phyloP scores from a whole-genome alignment of 2,888 invertebrate genomes.

The Morpho achilles region DNA sequence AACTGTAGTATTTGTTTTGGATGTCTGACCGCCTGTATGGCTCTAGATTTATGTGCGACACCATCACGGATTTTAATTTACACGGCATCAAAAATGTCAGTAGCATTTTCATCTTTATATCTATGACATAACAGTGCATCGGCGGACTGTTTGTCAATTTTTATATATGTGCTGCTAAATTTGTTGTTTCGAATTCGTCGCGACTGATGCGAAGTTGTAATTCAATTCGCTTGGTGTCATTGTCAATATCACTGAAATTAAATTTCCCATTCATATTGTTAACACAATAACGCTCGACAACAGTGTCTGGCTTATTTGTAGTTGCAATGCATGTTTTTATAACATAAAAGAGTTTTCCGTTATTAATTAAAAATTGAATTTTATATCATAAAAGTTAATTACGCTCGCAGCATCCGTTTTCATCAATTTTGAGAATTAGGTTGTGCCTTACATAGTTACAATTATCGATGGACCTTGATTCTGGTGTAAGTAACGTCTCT shows the following conservation, averaged over 20 bases:
- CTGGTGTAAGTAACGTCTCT: too few species aligned
- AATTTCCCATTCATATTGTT: constrained; percentile 15
- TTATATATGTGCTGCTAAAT: constrained; percentile 12
- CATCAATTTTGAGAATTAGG: too few species aligned
- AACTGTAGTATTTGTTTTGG: constrained; percentile 68
- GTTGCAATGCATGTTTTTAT: neutral
- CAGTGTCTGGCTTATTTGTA: neutral
- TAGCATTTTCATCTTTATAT: constrained; percentile 10
- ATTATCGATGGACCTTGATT: too few species aligned
- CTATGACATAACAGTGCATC: neutral
- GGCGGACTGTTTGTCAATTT: neutral
- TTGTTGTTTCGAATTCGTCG: constrained; percentile 23
- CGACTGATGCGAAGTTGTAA: constrained; percentile 23
- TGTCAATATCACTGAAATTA: constrained; percentile 20
- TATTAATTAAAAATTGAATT: too few species aligned
- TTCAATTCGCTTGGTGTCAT: constrained; percentile 24
- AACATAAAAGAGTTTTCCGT: too few species aligned
- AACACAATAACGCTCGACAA: constrained; percentile 8
- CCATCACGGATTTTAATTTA: constrained; percentile 30
- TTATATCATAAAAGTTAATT: too few species aligned
- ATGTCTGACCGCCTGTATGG: constrained; percentile 46
- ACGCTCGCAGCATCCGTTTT: too few species aligned
- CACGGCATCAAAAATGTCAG: constrained; percentile 8
- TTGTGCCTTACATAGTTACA: too few species aligned
- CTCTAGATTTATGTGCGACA: constrained; percentile 36